Conservation (phyloP, 2,113 vertebrate species). For the Axis porcinus region DNA sequence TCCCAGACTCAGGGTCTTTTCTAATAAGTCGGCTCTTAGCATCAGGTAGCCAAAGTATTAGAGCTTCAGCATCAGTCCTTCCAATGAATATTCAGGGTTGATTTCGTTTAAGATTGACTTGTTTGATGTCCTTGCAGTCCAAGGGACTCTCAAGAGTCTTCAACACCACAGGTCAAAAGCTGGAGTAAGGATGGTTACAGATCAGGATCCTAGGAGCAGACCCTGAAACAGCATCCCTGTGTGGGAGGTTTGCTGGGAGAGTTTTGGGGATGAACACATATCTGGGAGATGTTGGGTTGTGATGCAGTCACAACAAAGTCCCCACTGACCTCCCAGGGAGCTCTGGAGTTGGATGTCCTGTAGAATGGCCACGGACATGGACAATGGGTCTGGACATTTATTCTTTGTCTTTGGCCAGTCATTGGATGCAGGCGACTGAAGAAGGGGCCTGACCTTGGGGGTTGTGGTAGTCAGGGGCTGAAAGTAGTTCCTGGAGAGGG, state of each 20-base stretch:
- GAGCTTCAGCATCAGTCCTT: neutral
- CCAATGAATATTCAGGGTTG: neutral
- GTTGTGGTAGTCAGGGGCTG: neutral
- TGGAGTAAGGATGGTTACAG: neutral
- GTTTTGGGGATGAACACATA: neutral
- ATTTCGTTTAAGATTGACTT: neutral
- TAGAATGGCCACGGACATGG: neutral
- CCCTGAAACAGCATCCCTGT: neutral
- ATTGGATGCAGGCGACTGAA: rapidly evolving
- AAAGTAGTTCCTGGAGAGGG: neutral
- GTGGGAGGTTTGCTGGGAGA: neutral
- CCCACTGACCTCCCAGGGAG: neutral
- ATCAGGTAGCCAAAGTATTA: neutral
- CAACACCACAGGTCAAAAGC: neutral
- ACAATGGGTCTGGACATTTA: neutral
- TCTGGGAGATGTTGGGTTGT: rapidly evolving
- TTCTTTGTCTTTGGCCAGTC: neutral
- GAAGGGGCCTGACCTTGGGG: neutral
- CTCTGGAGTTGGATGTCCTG: neutral
- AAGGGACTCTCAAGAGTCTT: neutral
- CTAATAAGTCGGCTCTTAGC: neutral
- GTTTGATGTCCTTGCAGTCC: neutral
- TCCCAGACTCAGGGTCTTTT: neutral
- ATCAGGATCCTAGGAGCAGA: neutral
- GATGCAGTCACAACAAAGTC: no score